Base-by-base conservation (phyloP, 2,888 invertebrate genomes). In the Calliphora vomitoria region DNA sequence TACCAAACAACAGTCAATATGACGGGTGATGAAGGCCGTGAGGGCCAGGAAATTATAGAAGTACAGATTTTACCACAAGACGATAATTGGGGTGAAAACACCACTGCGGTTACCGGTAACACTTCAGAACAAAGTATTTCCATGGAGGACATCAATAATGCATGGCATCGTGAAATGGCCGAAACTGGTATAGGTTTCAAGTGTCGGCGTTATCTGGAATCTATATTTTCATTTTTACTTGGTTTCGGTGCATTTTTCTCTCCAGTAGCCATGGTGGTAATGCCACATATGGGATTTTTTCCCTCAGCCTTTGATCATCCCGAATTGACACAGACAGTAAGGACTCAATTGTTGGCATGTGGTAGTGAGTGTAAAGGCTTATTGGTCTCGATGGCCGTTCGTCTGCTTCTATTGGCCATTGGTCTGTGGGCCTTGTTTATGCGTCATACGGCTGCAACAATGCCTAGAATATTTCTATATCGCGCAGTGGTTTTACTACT, bases 11-110 rank as follows among this genome's bases (percentile, higher is more conserved):
- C 97, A 84, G 97, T 97, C 0, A 97, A 97, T 89, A 95, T 97
- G 86, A 96, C 93, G 55, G 93, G 93, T 96, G 90, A 96, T 85
- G 97, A 96, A 89, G 95, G 95, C 1, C 94, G 96, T 79, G 96
- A 97, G 88, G 97, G 97, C 0, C 98, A 98, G 92, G 98, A 98
- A 94, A 97, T 98, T 13, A 98, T 99, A 71, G 98, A 99, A 94
- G 98, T 99, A 53, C 98, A 99, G 94, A 98, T 99, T 89, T 94
- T 99, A 83, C 98, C 98, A 0, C 97, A 98, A 94, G 99, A 99
- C 94, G 99, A 99, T 92, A 98, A 98, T 93, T 99, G 99, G 99
- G 98, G 98, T n/a, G 99, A 99, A 93, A 99, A 98, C 91, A 99
- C 99, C 0, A 99, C 99, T 0, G 99, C 98, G 0, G 97, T 99